Evolutionary conservation across 2,888 invertebrate genomes (phyloP), one percentile per base, ranked within the genome.

Genomic region (Adelphocoris suturalis): DNA sequence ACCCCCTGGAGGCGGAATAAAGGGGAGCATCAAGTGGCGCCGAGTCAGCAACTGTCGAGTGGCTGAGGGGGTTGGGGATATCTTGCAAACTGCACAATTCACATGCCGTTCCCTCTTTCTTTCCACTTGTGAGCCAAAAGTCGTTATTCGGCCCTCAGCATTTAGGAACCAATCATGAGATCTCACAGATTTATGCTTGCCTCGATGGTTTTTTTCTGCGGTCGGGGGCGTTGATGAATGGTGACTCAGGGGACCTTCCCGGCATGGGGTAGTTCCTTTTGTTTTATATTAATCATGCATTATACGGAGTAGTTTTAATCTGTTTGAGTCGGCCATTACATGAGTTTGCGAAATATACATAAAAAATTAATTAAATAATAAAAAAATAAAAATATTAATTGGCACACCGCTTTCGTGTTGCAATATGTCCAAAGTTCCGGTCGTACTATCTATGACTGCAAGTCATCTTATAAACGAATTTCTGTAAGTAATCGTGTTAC

Each of bases 11-110:
- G 68, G 23, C 9, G 9, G 23, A 23, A 37, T 37, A n/a, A 57
- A 57, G 28, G 89, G 89, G 46, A 89, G 82, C 82, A 82, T 89
- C 89, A 89, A 89, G 89, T 89, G 89, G 89, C 46, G 89, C 89
- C 47, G 61, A 89, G 89, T 89, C 89, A 89, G 89, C 89, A 37
- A 82, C 89, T 89, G 89, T 89, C 89, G 82, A 89, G 82, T 89
- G 57, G 68, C 13, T 76, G 19, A 19, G 61, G 27, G 52, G 37
- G 16, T 13, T 12, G 55, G 81, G 37, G 76, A 28, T 12, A 57
- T 19, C 16, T 16, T 57, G 19, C 28, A 16, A 85, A 85, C 85
- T 85, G 85, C 85, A 85, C 85, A 85, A 61, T 85, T 85, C 85
- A 85, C 85, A 61, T 28, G 57, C 28, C 85, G 19, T 23, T 11